Percentiles rank a stretch among this genome's conserved stretches.
phyloP scores from a whole-genome alignment of 2,888 invertebrate species.

The Metopia argyrocephala region DNA sequence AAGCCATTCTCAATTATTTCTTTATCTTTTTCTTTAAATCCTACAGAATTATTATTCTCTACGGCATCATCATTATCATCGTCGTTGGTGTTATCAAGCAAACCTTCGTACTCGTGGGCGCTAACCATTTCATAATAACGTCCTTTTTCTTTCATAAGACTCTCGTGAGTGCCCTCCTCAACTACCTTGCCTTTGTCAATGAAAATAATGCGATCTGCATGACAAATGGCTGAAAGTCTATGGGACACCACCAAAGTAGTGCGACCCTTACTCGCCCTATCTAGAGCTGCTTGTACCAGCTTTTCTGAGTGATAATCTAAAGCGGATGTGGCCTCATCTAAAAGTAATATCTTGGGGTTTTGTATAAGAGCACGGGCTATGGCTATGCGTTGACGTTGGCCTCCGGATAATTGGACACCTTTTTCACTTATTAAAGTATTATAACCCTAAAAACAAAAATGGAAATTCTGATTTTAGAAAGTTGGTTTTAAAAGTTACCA shows the following conservation, averaged over 20 bases:
- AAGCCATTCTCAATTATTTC: conserved; percentile 35
- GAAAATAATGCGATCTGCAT: conserved; percentile 85
- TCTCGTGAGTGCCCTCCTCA: conserved; percentile 87
- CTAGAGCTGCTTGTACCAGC: conserved; percentile 88
- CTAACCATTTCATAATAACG: conserved; percentile 85
- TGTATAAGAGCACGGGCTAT: conserved; percentile 90
- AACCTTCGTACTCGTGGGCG: conserved; percentile 67
- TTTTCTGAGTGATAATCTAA: conserved; percentile 89
- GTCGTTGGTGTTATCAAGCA: conserved; percentile 34
- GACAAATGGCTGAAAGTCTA: conserved; percentile 84
- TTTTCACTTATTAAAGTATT: conserved; percentile 88
- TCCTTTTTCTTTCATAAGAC: conserved; percentile 83
- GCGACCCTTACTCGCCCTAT: conserved; percentile 86
- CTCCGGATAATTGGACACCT: conserved; percentile 89
- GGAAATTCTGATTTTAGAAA: background rate
- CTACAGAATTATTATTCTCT: conserved; percentile 60
- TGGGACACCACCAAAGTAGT: conserved; percentile 89
- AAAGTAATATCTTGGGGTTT: conserved; percentile 85
- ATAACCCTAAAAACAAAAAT: conserved; percentile 81
- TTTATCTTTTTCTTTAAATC: conserved; percentile 68
- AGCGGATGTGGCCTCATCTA: conserved; percentile 92
- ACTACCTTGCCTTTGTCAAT: conserved; percentile 85
- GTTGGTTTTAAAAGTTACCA: background rate
- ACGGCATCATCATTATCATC: conserved; percentile 12
- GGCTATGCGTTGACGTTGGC: conserved; percentile 91